Base-by-base conservation (phyloP, 2,113 vertebrate species). In the Sylvilagus bachmani region DNA sequence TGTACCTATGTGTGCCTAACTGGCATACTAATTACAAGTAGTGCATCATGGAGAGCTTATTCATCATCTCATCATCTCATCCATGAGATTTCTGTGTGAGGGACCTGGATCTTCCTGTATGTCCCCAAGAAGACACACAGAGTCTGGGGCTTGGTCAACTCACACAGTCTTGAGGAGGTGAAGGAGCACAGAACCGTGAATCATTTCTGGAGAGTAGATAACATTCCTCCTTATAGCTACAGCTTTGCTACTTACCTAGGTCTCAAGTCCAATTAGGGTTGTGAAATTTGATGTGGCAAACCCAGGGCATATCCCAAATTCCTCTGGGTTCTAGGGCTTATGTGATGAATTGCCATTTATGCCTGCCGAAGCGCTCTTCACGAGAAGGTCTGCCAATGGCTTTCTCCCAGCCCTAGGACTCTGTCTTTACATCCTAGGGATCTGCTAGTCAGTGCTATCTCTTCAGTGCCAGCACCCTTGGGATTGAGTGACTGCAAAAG, bases 241-340 rank as follows among this genome's bases (percentile, higher is more conserved):
- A 33, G 1, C 44, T 6, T 25, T 36, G 44, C 67, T 58, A 24
- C 36, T 75, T 6, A 31, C 51, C 10, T 11, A 36, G 24, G 31
- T 33, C 38, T 81, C 4, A 2, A 16, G 64, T 29, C 0, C 0
- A 3, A n/a, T 7, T n/a, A 3, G 2, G 21, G 1, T 29, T 71
- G 33, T 2, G 64, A 66, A 21, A 51, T 17, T 17, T 5, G 49
- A 16, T 14, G 2, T 11, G 55, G 16, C 16, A 17, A 5, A 22
- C 58, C 3, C 1, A 2, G 12, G 29, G 16, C 0, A 5, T 17
- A 25, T 29, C 55, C 31, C 31, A 49, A 2, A 19, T 19, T 24
- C 73, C 71, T 2, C 31, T 0, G 17, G 44, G 61, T 9, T 38
- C 61, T 3, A 16, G 55, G 69, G 16, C 51, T 21, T 8, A 0